A percentile compares a stretch with the other conserved stretches of the same genome.
Evolutionary conservation across 35 echinoderm and acorn worm genomes (phyloP).

Genomic region (Acanthaster planci): DNA sequence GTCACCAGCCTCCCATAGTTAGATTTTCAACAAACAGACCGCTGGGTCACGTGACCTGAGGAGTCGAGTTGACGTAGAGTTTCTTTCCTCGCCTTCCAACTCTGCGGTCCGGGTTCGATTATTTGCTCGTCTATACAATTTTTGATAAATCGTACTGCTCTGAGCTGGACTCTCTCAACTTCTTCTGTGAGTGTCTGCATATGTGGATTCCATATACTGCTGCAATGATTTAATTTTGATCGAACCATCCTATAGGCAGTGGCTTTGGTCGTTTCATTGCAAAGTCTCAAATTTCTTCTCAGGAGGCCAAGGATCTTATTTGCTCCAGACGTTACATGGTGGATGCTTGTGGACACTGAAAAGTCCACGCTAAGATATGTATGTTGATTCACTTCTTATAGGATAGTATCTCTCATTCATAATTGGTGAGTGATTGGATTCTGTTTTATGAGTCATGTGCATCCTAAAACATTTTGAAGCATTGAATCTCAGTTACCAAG

Average conservation of each 20-base stretch:
- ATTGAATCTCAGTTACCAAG: too few relatives aligned
- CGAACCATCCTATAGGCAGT: conserved; percentile 36
- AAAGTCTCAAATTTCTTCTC: neutral
- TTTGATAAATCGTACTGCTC: conserved; percentile 47
- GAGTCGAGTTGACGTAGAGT: too few relatives aligned
- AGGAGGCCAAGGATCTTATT: conserved; percentile 21
- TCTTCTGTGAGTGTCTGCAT: conserved; percentile 1
- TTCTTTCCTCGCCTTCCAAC: too few relatives aligned
- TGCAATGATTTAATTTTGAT: conserved; percentile 35
- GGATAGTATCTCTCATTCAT: too few relatives aligned
- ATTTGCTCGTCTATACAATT: too few relatives aligned
- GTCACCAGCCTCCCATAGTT: too few relatives aligned
- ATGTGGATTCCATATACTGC: conserved; percentile 34
- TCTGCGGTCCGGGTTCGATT: too few relatives aligned
- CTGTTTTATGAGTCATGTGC: too few relatives aligned
- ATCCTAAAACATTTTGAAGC: too few relatives aligned
- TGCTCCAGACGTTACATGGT: neutral
- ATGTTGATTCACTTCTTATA: neutral
- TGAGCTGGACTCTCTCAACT: conserved; percentile 37
- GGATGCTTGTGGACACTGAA: neutral
- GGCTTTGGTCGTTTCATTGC: neutral
- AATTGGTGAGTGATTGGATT: too few relatives aligned
- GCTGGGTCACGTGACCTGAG: too few relatives aligned
- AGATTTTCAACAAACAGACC: too few relatives aligned
- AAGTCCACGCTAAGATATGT: neutral